A percentile compares a stretch with the other conserved stretches of the same genome.
Conservation (phyloP, 2,113 vertebrate genomes). For the Puma concolor region DNA sequence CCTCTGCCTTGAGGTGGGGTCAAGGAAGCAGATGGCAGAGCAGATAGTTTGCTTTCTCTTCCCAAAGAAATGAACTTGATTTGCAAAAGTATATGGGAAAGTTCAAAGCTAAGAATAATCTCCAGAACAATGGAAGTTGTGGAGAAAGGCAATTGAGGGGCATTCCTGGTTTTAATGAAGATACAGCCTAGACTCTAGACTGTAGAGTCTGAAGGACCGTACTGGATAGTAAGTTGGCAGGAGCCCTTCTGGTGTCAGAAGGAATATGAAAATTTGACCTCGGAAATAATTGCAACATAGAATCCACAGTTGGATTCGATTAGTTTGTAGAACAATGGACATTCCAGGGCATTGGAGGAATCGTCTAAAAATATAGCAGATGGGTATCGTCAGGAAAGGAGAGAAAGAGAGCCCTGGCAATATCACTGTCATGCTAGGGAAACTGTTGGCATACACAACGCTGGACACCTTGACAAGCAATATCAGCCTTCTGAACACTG, state of each 20-base stretch:
- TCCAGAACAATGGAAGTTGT: no score
- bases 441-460: no score
- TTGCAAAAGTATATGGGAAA: neutral
- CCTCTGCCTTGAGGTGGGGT: neutral
- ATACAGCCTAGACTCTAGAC: neutral
- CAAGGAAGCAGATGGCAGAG: no score
- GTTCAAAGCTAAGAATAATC: neutral
- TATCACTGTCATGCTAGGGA: neutral
- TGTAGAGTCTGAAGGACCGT: neutral
- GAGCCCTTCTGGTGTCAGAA: neutral
- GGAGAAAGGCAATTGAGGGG: neutral
- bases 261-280: neutral
- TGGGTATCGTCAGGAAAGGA: neutral
- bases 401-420: neutral
- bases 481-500: neutral
- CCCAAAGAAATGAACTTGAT: neutral
- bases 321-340: neutral
- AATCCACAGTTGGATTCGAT: no score
- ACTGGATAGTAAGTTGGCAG: no score
- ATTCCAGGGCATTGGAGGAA: neutral
- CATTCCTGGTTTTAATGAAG: neutral
- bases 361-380: neutral
- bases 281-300: no score
- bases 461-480: no score
- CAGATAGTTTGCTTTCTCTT: neutral